These are phyloP conservation scores for Serinus canaria DNA, from an alignment of 2,113 vertebrate genomes.

Conservation along the genomic window DNA sequence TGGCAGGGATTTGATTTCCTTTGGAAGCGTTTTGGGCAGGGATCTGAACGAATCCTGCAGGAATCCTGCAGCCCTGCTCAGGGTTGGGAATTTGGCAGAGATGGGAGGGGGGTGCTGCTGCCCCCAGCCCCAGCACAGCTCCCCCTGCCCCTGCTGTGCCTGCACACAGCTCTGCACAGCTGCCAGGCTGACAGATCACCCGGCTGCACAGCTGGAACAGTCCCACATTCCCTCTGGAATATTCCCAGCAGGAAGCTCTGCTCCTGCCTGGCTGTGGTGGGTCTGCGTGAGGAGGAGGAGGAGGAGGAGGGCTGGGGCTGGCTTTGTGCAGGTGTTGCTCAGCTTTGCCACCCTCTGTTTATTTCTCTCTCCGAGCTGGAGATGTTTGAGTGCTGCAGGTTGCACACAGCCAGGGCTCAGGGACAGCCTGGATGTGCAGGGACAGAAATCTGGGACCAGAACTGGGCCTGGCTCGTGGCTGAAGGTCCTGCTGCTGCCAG, in stretches of 20 bases:
- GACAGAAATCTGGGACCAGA: not conserved
- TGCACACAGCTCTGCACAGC: not conserved
- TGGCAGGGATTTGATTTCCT: not conserved
- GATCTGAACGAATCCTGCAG: not conserved
- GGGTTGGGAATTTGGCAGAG: not conserved
- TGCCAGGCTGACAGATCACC: accelerated
- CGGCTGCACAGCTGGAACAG: not conserved
- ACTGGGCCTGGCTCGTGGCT: accelerated
- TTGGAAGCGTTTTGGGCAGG: not conserved
- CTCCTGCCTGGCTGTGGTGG: not conserved
- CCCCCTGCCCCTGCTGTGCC: not conserved
- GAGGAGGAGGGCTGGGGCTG: not conserved
- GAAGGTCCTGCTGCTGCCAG: not conserved
- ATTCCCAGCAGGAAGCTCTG: not conserved
- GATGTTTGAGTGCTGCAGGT: not conserved
- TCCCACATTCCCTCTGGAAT: too few species aligned
- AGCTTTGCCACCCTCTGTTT: not conserved
- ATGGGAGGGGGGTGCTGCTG: not conserved
- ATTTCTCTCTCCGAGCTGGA: not conserved
- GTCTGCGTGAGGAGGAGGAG: not conserved
- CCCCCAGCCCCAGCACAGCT: not conserved
- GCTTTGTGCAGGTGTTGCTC: not conserved
- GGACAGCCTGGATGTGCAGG: not conserved
- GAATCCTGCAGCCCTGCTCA: not conserved
- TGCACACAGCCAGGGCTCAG: not conserved